Evolutionary conservation across 2,888 invertebrate species (phyloP), one percentile per base, ranked within the genome.

Genomic region (Capitulum mitella): DNA sequence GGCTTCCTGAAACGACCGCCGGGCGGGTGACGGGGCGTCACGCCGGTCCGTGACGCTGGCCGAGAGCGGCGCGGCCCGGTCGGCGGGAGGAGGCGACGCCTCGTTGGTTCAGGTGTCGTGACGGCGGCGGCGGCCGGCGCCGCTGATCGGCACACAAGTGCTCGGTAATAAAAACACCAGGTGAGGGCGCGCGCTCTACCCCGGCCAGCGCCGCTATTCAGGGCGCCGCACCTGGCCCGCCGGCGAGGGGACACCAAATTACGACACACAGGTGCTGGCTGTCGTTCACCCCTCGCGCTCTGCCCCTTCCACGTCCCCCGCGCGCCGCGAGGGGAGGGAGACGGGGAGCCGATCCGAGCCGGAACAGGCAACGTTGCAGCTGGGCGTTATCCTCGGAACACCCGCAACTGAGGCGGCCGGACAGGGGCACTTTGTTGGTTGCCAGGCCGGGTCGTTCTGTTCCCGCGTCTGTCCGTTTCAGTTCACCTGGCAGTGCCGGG

Each of bases 121-220:
- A 12, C 12, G 6, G 6, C 43, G 43, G 43, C 43, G 43, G 43
- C 43, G 12, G n/a, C 43, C 43, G 43, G 43, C 43, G 43, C 12
- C 43, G 43, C 12, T 29, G 58, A 58, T 29, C n/a, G n/a, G 58
- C n/a, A 58, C 58, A 58, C n/a, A 29, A 29, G 58, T 3, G 5
- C n/a, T n/a, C n/a, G n/a, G n/a, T 58, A 29, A 58, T 58, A n/a
- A 58, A 58, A 58, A 58, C 58, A 58, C 58, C 58, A 58, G 58
- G 58, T 58, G 58, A 58, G 58, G n/a, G 58, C n/a, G 10, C 19
- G 29, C 10, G n/a, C 58, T n/a, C n/a, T n/a, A n/a, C n/a, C 58
- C n/a, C 58, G n/a, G 12, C 58, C n/a, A 6, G 1, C 29, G n/a
- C 6, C 10, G n/a, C 58, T 58, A 58, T 58, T 58, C 58, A 58